phyloP scores from a whole-genome alignment of 2,888 invertebrate genomes.

The Eustalomyia histrio region DNA sequence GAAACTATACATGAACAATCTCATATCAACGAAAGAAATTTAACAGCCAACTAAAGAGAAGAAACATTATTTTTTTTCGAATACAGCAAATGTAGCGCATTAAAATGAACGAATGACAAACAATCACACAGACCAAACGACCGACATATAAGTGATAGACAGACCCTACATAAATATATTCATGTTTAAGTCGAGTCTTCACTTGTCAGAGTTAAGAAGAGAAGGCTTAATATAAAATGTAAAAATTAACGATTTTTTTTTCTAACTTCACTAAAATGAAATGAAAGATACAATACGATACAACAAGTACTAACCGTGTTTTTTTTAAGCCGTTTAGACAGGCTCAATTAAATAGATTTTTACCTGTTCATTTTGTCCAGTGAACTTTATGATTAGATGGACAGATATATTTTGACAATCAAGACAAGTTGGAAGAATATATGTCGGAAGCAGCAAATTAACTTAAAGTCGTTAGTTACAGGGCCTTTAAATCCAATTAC shows the following conservation, averaged over 20 bases:
- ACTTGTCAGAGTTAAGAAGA: constrained; percentile 24
- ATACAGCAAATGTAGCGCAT: constrained; percentile 7
- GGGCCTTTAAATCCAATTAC: too few species aligned
- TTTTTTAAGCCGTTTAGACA: background rate
- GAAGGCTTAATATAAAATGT: constrained; percentile 27
- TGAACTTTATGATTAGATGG: too few species aligned
- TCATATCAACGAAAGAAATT: background rate
- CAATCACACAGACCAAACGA: background rate
- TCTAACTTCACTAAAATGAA: constrained; percentile 13
- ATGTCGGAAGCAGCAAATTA: too few species aligned
- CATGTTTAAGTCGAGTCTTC: constrained; percentile 22
- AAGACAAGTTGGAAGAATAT: too few species aligned
- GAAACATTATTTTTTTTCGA: background rate
- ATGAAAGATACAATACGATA: constrained; percentile 13
- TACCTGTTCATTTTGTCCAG: too few species aligned
- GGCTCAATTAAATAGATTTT: background rate
- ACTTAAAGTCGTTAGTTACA: too few species aligned
- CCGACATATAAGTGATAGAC: background rate
- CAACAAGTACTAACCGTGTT: background rate
- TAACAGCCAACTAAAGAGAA: constrained; percentile 2
- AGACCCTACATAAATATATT: background rate
- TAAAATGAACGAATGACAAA: background rate
- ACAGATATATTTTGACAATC: too few species aligned
- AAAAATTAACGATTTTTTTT: constrained; percentile 21
- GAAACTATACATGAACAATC: background rate